Evolutionary conservation across 2,888 invertebrate species (phyloP), one percentile per base, ranked within the genome.

Genomic region (Glyphotaelius pellucidus): DNA sequence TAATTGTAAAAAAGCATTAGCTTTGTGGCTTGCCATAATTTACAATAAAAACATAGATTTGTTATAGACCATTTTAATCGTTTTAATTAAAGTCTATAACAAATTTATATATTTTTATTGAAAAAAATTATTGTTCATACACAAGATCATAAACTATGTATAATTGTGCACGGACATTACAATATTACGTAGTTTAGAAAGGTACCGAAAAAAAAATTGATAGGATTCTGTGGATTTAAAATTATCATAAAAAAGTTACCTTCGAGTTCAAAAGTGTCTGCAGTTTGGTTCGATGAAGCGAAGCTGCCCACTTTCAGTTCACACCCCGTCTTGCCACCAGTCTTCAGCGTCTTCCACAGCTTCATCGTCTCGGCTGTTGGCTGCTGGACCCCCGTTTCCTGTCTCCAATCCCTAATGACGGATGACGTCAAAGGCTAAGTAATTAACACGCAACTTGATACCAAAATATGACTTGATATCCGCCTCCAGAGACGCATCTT

Each of bases 311-410:
- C 67, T 47, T 93, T 93, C 42, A 86, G 67, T 12, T 93, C 92
- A 32, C 85, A 83, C 35, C 89, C 90, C 81, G 80, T 79, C 89
- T 90, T 90, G 32, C 91, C 87, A 12, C 83, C 90, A 7, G 93
- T 88, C 92, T 92, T 93, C 52, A 93, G 89, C 38, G 93, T 93
- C 90, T 91, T 93, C 93, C 93, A 93, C 84, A 93, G 92, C 91
- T 93, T 93, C 93, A 93, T 93, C 31, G 67, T 90, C 38, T 32
- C 86, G 35, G 83, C 80, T 31, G 19, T 7, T 79, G 38, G 19
- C 80, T 86, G 42, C 30, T 81, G 92, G 30, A 79, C 80, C 47
- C 81, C 88, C 42, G 38, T 80, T 89, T 87, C 67, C 67, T 67
- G 67, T n/a, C 42, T 89, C 52, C 42, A 30, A 81, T 80, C 90